Evolutionary conservation across 2,797 vertebrate genomes (phyloP), one percentile per base, ranked within the genome.

Genomic region (Aldrovandia affinis): DNA sequence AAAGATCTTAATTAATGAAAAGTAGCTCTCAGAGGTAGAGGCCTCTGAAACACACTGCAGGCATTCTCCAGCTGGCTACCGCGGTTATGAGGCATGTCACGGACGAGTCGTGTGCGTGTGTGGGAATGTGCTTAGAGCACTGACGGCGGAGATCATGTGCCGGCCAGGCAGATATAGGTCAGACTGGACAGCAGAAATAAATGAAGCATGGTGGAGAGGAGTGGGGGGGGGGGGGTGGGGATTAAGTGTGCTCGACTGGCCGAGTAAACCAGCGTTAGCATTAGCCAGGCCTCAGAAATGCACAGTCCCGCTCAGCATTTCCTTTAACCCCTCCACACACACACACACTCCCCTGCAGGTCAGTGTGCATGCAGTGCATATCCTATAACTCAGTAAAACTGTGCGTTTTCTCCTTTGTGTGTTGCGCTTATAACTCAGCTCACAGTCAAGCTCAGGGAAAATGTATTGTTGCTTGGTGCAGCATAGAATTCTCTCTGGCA

Each of bases 141-240:
- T 54, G 12, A 54, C 73, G 83, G 85, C 78, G 73, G n/a, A 81
- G 80, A 84, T 87, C 83, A 84, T 12, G 85, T 81, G 80, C 83
- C 30, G 61, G 87, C 87, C 86, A 22, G 20, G 87, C 89, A 89
- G 65, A 94, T 91, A 83, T 93, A 92, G 93, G 91, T 93, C 91
- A 94, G 84, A 86, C 87, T 75, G 85, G 86, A 83, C 90, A 73
- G 86, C 84, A 65, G 83, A 15, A 52, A 50, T 57, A 85, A 88
- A 84, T 52, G 88, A 89, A 82, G 83, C 83, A 42, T 44, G 65
- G 9, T 61, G 44, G 73, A 39, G 42, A 3, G 70, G 57, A 44
- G 79, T 47, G 39, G 55, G 18, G 57, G 15, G 54, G 47, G 33
- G 63, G 33, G 22, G 33, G 33, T 3, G 14, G 15, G 4, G 75